These are phyloP conservation scores for Hyphantria cunea DNA, from an alignment of 1,140 invertebrate species.

Conservation along the genomic window DNA sequence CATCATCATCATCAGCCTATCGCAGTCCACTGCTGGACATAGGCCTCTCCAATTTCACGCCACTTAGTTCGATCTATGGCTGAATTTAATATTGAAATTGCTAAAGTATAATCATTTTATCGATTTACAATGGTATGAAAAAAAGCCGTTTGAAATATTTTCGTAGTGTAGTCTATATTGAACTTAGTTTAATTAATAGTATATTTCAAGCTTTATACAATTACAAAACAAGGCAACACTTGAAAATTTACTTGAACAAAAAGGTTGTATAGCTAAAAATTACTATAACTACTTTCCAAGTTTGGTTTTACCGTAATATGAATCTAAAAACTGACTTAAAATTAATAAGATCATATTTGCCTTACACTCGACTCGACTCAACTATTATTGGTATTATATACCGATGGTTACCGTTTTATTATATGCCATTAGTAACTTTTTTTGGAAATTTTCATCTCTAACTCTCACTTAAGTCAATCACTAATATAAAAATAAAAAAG, in stretches of 20 bases:
- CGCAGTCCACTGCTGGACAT: too few relatives aligned
- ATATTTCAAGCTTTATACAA: constrained; percentile 9
- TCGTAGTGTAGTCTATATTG: constrained; percentile 5
- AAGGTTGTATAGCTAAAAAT: constrained; percentile 9
- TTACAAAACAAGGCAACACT: constrained; percentile 12
- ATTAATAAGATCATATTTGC: too few relatives aligned
- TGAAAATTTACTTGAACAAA: constrained; percentile 15
- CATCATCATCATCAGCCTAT: too few relatives aligned
- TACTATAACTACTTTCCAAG: neutral
- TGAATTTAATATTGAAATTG: neutral
- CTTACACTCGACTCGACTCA: too few relatives aligned
- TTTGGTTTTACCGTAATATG: neutral
- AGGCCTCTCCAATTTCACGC: too few relatives aligned
- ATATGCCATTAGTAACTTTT: too few relatives aligned
- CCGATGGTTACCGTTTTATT: too few relatives aligned
- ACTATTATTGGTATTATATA: too few relatives aligned
- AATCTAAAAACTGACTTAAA: too few relatives aligned
- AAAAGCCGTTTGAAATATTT: constrained; percentile 21
- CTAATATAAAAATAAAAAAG: too few relatives aligned
- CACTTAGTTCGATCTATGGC: neutral
- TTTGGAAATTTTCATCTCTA: too few relatives aligned
- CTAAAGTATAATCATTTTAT: constrained; percentile 16
- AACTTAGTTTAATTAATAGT: constrained; percentile 1
- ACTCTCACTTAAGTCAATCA: too few relatives aligned
- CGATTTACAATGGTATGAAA: constrained; percentile 2